A percentile compares a stretch with the other conserved stretches of the same genome.
These are phyloP conservation scores for Pseudobourletiella spinata DNA, from an alignment of 1,140 invertebrate species.

Conservation along the genomic window DNA sequence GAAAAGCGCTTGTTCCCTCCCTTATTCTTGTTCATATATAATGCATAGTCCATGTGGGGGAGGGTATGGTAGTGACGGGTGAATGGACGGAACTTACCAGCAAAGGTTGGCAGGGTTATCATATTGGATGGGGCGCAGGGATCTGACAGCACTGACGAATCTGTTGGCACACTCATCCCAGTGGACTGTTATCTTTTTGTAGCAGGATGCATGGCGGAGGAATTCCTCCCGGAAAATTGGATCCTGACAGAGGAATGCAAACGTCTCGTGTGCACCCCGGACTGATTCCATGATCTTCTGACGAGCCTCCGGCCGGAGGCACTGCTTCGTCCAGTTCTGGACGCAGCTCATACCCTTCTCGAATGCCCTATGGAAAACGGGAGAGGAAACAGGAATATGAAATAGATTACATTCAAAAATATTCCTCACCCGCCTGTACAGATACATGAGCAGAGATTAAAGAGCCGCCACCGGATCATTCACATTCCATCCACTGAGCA, in stretches of 20 bases:
- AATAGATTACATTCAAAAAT: neutral
- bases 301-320: slow-evolving; percentile 3
- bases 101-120: slow-evolving; percentile 10
- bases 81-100: slow-evolving; percentile 18
- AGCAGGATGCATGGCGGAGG: slow-evolving; percentile 14
- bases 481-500: too few species aligned
- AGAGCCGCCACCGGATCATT: too few species aligned
- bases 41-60: too few species aligned
- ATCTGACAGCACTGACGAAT: slow-evolving; percentile 17
- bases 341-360: slow-evolving; percentile 18
- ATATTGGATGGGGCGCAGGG: neutral
- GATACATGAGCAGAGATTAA: too few species aligned
- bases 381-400: slow-evolving; percentile 2
- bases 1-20: too few species aligned
- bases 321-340: slow-evolving; percentile 15
- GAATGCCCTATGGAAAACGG: slow-evolving; percentile 20
- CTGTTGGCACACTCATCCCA: slow-evolving; percentile 22
- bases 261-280: slow-evolving; percentile 16
- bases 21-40: too few species aligned
- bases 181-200: slow-evolving; percentile 15
- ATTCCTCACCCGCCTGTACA: too few species aligned
- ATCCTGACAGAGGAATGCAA: slow-evolving; percentile 19
- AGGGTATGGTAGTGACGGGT: neutral
- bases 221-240: slow-evolving; percentile 15
- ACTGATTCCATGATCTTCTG: slow-evolving; percentile 11